Conservation (phyloP, 2,797 vertebrate genomes). For the Helarctos malayanus region DNA sequence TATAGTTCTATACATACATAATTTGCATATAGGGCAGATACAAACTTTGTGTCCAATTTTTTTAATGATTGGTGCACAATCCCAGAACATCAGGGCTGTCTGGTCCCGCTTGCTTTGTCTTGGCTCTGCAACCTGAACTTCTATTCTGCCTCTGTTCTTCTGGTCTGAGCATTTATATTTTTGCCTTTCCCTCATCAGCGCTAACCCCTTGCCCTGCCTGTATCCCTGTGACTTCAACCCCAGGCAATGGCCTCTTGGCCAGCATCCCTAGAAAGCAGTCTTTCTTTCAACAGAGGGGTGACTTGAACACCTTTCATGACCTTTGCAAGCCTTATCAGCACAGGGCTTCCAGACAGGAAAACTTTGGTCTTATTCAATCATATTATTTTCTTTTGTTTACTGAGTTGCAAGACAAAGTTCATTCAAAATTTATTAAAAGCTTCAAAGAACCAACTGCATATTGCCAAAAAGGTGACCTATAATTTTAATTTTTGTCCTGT, state of each 20-base stretch:
- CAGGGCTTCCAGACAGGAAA: not conserved
- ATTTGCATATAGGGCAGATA: not conserved
- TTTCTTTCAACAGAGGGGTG: not conserved
- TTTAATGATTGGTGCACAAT: not conserved
- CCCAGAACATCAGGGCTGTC: accelerated
- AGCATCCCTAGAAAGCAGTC: not conserved
- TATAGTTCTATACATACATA: not conserved
- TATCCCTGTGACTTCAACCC: not conserved
- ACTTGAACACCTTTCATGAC: not conserved
- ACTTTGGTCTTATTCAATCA: not conserved
- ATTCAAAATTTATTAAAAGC: not conserved
- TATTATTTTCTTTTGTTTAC: not conserved
- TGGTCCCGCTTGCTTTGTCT: not conserved
- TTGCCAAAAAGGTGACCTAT: not conserved
- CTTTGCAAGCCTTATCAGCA: not conserved
- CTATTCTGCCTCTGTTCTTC: not conserved
- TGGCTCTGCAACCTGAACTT: not conserved
- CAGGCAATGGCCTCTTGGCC: not conserved
- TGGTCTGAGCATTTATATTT: not conserved
- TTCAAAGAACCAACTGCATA: not conserved
- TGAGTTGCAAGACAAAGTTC: not conserved
- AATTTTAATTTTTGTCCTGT: not conserved
- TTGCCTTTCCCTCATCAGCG: not conserved
- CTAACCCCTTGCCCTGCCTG: not conserved
- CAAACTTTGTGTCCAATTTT: not conserved